Evolutionary conservation across 92 coral and sea anemone genomes (phyloP).

Genomic region (Phymanthus crucifer): DNA sequence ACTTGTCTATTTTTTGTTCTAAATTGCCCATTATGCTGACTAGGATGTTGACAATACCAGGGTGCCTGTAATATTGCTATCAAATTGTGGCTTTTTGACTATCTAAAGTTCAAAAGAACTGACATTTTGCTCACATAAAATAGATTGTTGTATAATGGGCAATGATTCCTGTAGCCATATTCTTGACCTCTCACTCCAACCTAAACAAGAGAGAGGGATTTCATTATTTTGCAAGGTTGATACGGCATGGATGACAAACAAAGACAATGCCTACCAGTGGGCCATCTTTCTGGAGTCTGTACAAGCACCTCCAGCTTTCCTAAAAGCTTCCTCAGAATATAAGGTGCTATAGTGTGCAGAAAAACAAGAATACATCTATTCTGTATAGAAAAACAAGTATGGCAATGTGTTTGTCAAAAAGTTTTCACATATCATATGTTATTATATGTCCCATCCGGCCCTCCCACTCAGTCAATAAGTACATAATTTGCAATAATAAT

Average conservation of each 20-base stretch:
- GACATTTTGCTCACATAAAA: slow-evolving; percentile 47
- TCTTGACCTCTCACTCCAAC: slow-evolving; percentile 42
- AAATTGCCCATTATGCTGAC: too few species aligned
- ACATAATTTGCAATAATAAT: too few species aligned
- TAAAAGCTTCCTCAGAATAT: slow-evolving; percentile 61
- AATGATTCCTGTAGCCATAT: slow-evolving; percentile 26
- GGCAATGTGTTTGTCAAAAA: background rate
- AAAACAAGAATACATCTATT: slow-evolving; percentile 62
- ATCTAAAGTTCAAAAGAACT: too few species aligned
- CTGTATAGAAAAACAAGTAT: slow-evolving; percentile 37
- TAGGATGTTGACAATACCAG: too few species aligned
- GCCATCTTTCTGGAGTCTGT: slow-evolving; percentile 41
- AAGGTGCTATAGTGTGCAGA: slow-evolving; percentile 73
- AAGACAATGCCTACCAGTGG: slow-evolving; percentile 15
- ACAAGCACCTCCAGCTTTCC: slow-evolving; percentile 50
- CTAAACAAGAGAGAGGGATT: slow-evolving; percentile 12
- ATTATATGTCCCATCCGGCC: too few species aligned
- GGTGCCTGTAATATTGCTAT: too few species aligned
- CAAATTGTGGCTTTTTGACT: too few species aligned
- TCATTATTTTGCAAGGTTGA: too few species aligned
- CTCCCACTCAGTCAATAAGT: too few species aligned
- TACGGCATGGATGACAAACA: background rate
- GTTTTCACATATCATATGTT: background rate
- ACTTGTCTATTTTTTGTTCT: too few species aligned
- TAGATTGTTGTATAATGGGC: slow-evolving; percentile 67